These are phyloP conservation scores for Drosophila neonasuta DNA, from an alignment of 2,888 invertebrate species.

Conservation along the genomic window DNA sequence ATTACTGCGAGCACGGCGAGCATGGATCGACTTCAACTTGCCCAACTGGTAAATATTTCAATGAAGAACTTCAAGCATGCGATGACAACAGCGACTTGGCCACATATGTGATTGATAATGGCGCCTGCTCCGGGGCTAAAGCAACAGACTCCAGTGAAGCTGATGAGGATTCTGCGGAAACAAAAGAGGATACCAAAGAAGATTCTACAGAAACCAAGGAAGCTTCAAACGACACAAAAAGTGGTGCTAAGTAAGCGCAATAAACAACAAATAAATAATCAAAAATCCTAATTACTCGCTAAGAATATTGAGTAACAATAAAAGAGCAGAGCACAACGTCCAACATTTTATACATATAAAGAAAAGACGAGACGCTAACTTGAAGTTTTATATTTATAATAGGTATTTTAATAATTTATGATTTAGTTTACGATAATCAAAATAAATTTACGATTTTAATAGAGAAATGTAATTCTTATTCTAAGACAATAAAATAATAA, in stretches of 20 bases:
- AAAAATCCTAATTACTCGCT: neutral
- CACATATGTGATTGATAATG: neutral
- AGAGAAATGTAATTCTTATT: neutral
- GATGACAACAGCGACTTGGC: rapidly evolving
- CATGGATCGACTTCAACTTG: rapidly evolving
- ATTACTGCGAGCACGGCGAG: constrained; percentile 40
- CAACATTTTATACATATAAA: neutral
- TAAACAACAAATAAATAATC: neutral
- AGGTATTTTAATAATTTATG: too few relatives aligned
- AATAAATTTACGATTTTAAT: too few relatives aligned
- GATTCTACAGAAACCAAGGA: too few relatives aligned
- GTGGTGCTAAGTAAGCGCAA: neutral
- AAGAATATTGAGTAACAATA: neutral
- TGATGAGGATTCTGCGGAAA: too few relatives aligned
- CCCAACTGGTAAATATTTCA: neutral
- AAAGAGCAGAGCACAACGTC: neutral
- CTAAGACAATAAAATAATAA: neutral
- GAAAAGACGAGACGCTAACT: neutral
- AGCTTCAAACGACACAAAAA: too few relatives aligned
- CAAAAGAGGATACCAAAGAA: too few relatives aligned
- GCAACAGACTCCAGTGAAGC: neutral
- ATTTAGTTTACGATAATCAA: too few relatives aligned
- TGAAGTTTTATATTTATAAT: too few relatives aligned
- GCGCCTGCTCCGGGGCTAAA: constrained; percentile 21
- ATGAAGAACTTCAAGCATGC: constrained; percentile 48